Percentiles rank a stretch among this genome's conserved stretches.
These are phyloP conservation scores for Alcis repandata DNA, from an alignment of 2,888 invertebrate species.

Conservation along the genomic window DNA sequence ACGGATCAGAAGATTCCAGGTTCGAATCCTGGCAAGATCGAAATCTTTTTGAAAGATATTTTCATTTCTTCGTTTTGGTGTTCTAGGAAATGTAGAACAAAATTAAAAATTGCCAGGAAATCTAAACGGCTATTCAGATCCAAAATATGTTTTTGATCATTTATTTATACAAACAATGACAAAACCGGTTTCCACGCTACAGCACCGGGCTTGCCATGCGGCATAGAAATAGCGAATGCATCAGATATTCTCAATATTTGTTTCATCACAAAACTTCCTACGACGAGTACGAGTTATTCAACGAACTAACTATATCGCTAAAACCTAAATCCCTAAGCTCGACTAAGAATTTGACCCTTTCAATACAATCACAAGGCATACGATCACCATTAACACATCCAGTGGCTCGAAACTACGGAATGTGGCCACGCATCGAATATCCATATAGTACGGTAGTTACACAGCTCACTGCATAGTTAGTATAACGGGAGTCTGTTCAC, in stretches of 20 bases:
- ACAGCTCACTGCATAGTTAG: constrained; percentile 30
- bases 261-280: no score
- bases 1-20: constrained; percentile 91
- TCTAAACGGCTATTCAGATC: no score
- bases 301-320: not conserved
- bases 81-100: no score
- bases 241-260: not conserved
- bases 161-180: no score
- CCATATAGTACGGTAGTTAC: constrained; percentile 45
- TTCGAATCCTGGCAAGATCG: constrained; percentile 88
- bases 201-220: no score
- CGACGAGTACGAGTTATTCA: no score
- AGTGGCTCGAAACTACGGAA: constrained; percentile 30
- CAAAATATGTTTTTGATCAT: no score
- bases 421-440: constrained; percentile 45
- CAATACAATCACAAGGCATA: not conserved
- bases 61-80: no score
- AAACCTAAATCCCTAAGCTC: constrained; percentile 1
- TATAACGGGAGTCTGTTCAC: constrained; percentile 48
- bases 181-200: no score
- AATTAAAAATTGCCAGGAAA: no score
- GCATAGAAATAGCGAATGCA: no score
- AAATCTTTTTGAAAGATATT: constrained; percentile 33
- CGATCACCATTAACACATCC: constrained; percentile 23
- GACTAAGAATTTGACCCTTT: constrained; percentile 5